A percentile compares a stretch with the other conserved stretches of the same genome.
Conservation (phyloP, 2,113 vertebrate species). For the Alethe diademata region DNA sequence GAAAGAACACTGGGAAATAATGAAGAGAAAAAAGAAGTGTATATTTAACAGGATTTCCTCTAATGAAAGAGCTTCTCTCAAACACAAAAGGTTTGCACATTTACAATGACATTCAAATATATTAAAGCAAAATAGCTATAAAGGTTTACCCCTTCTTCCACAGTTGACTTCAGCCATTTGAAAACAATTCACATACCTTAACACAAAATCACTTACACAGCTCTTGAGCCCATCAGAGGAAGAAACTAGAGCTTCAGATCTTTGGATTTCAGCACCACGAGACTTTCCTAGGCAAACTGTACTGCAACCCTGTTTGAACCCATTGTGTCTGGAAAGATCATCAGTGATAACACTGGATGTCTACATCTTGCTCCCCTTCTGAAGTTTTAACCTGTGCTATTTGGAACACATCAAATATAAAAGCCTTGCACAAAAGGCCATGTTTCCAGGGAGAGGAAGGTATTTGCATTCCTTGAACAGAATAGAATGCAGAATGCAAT, state of each 20-base stretch:
- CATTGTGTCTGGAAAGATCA: neutral
- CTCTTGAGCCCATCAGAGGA: neutral
- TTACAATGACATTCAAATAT: neutral
- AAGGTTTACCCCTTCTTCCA: neutral
- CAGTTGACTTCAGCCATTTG: neutral
- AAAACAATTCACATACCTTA: neutral
- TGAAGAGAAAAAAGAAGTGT: fast-evolving
- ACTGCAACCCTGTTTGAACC: neutral
- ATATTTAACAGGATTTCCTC: neutral
- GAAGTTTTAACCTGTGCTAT: neutral
- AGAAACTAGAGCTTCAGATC: neutral
- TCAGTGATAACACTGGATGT: neutral
- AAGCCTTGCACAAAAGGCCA: neutral
- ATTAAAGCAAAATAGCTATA: neutral
- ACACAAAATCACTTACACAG: neutral
- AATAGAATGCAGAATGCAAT: neutral
- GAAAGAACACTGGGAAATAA: neutral
- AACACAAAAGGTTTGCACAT: neutral
- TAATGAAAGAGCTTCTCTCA: neutral
- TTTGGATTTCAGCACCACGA: neutral
- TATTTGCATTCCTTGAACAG: neutral
- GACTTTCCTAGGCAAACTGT: neutral
- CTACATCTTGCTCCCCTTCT: neutral
- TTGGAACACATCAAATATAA: neutral
- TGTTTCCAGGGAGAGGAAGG: neutral